Evolutionary conservation across 2,888 invertebrate species (phyloP).

Genomic region (Campaea margaritaria): DNA sequence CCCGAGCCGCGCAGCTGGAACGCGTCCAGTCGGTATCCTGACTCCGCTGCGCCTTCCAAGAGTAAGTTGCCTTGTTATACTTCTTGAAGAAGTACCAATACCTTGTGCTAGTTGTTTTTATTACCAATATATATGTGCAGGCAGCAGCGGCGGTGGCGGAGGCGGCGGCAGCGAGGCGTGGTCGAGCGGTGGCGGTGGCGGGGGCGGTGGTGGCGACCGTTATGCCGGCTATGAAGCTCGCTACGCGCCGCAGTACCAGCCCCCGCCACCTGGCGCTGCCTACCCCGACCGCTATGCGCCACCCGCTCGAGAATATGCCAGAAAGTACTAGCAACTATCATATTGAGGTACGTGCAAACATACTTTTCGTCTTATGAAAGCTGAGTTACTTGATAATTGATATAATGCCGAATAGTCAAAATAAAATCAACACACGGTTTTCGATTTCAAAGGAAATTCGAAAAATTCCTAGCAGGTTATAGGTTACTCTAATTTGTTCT

Average conservation of each 20-base stretch:
- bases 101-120: too few relatives aligned
- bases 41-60: constrained; percentile 66
- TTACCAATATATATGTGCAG: neutral
- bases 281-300: constrained; percentile 78
- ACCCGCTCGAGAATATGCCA: constrained; percentile 63
- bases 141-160: constrained; percentile 31
- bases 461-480: too few relatives aligned
- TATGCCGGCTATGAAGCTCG: constrained; percentile 74
- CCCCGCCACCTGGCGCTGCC: constrained; percentile 78
- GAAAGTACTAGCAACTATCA: constrained; percentile 60
- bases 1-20: constrained; percentile 76
- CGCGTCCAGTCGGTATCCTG: constrained; percentile 70
- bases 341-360: neutral
- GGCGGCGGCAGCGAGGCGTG: constrained; percentile 42
- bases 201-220: constrained; percentile 64
- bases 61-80: too few relatives aligned
- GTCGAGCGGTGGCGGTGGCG: constrained; percentile 46
- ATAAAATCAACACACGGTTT: too few relatives aligned
- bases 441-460: too few relatives aligned
- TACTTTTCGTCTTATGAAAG: too few relatives aligned
- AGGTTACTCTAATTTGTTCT: too few relatives aligned
- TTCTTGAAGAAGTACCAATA: too few relatives aligned
- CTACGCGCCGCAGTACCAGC: constrained; percentile 74
- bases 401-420: too few relatives aligned
- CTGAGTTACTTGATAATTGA: too few relatives aligned